These are phyloP conservation scores for Hylaeus anthracinus DNA, from an alignment of 1,140 invertebrate species.

Conservation along the genomic window DNA sequence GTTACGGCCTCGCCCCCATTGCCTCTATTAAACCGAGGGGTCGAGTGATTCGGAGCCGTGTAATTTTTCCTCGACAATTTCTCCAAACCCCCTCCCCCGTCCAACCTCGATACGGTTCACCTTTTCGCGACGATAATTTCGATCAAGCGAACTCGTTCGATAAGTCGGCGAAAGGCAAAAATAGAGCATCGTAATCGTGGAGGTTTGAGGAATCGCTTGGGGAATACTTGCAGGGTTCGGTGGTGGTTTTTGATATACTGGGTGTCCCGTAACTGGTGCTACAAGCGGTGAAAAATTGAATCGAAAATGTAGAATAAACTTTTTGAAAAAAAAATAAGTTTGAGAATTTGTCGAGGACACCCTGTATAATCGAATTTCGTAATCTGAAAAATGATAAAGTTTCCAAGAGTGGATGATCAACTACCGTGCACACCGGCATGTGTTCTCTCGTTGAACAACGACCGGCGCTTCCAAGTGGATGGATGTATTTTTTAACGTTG, in stretches of 20 bases:
- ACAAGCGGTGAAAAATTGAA: too few species aligned
- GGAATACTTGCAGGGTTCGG: too few species aligned
- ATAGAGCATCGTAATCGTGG: neutral
- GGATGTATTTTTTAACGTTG: neutral
- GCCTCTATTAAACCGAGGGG: slow-evolving; percentile 27
- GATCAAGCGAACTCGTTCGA: slow-evolving; percentile 1
- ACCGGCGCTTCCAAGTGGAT: too few species aligned
- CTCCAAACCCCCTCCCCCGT: neutral
- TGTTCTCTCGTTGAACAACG: too few species aligned
- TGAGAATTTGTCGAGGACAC: too few species aligned
- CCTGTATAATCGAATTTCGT: neutral
- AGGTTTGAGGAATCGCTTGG: neutral
- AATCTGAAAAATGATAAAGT: neutral
- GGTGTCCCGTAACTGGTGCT: too few species aligned
- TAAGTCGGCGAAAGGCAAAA: slow-evolving; percentile 3
- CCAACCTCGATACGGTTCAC: neutral
- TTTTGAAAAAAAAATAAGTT: too few species aligned
- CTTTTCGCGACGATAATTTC: neutral
- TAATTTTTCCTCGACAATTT: slow-evolving; percentile 13
- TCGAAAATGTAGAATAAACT: too few species aligned
- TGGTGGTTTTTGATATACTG: too few species aligned
- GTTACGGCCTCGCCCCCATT: slow-evolving; percentile 20
- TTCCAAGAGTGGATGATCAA: neutral
- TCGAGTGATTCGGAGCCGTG: slow-evolving; percentile 6
- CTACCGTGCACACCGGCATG: neutral